These are phyloP conservation scores for Prietella phreatophila DNA, from an alignment of 2,113 vertebrate species.

Conservation along the genomic window DNA sequence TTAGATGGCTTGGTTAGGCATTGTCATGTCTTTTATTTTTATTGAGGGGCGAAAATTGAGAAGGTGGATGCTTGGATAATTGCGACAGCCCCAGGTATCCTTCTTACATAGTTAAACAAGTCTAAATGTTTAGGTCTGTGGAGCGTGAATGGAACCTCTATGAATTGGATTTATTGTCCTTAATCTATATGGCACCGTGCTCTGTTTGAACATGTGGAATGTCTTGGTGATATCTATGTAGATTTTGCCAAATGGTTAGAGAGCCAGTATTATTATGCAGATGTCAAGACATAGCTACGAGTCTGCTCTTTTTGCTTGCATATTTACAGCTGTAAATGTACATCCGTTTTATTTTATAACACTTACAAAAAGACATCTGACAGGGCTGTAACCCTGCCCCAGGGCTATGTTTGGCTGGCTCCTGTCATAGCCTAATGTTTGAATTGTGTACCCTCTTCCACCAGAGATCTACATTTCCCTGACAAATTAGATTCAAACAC, in stretches of 20 bases:
- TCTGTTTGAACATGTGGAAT: background rate
- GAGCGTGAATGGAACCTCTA: background rate
- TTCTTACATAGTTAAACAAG: background rate
- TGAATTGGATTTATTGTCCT: background rate
- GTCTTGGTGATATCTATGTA: slow-evolving; percentile 15
- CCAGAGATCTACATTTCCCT: slow-evolving; percentile 14
- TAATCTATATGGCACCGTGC: background rate
- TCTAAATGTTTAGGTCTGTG: background rate
- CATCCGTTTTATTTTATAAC: background rate
- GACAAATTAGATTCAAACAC: slow-evolving; percentile 34
- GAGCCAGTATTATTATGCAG: slow-evolving; percentile 5
- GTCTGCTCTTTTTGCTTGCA: background rate
- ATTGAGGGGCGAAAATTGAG: background rate
- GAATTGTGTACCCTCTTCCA: slow-evolving; percentile 17
- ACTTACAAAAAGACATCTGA: background rate
- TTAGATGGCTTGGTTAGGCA: background rate
- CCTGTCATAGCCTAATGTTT: background rate
- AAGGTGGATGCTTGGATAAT: background rate
- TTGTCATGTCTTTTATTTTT: background rate
- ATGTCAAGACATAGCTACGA: slow-evolving; percentile 11
- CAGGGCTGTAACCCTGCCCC: slow-evolving; percentile 12
- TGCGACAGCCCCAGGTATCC: no score
- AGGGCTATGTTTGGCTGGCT: slow-evolving; percentile 3
- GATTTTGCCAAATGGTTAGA: slow-evolving; percentile 10
- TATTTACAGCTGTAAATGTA: slow-evolving; percentile 35